Evolutionary conservation across 1,140 invertebrate genomes (phyloP), one percentile per base, ranked within the genome.

Genomic region (Zaprionus lachaisei): DNA sequence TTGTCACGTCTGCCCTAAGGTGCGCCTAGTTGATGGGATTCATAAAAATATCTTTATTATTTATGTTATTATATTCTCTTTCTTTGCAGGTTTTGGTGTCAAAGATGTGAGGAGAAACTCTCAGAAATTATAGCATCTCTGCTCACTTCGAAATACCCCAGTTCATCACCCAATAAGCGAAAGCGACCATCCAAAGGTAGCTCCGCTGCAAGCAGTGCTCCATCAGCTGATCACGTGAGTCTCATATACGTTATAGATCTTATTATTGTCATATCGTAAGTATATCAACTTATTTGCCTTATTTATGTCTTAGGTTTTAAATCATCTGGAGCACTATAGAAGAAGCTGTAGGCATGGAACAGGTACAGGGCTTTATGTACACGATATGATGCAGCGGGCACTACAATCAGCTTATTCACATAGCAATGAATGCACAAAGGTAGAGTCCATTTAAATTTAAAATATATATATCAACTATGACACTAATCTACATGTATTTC

Each of bases 301-400:
- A 34, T 95, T 47, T 47, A 7, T 17, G n/a, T 7, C 2, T 17
- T 17, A 98, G 94, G 96, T 99, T 68, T 94, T 99, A 78, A 95
- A 96, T 71, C 98, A 99, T 94, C 94, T 99, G 77, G 98, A 99
- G 93, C 96, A 97, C 93, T 95, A 99, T 93, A 95, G 98, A 83
- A 95, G 96, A 85, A 95, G 95, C 93, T 96, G 96, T 90, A 94
- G 94, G 47, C 94, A 94, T 22, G 94, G 95, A 66, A 89, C 94
- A 5, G 94, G 95, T 38, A 92, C 94, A 87, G 92, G 93, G 84
- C 81, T 94, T 92, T 92, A 94, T 93, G 94, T 95, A 65, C 94
- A 96, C 92, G 97, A 98, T 92, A 95, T 95, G 61, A 97, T 99
- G 95, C 98, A 99, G 93, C 96, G 96, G 92, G 97, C 98, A 20